Evolutionary conservation across 2,113 vertebrate species (phyloP), one percentile per base, ranked within the genome.

Genomic region (Odocoileus hemionus): DNA sequence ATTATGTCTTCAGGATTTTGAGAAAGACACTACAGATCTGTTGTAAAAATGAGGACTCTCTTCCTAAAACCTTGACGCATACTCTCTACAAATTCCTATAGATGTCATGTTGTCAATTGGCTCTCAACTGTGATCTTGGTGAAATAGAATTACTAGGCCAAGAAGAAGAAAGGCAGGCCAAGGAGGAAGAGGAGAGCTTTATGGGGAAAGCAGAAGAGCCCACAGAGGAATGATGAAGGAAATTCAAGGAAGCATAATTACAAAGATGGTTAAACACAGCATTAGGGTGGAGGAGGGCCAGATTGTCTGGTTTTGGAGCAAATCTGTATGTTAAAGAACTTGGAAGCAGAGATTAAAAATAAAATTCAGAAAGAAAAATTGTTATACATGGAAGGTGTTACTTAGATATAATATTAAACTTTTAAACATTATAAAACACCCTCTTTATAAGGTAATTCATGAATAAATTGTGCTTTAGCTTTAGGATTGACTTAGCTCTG

Each of bases 401-500:
- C 91, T 88, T 45, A 64, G 93, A 58, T 96, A 14, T 93, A 61
- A 79, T 2, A 39, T 70, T 89, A 97, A 86, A 96, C 54, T 98
- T 97, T 93, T 93, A 39, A 98, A 85, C 74, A 84, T 91, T 91
- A 70, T 55, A 57, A 98, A 98, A 92, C 86, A 94, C 54, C 30
- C 86, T 55, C 95, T 93, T 76, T 61, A 25, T 97, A 94, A 96
- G 97, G 91, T 86, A 92, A 96, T 64, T 86, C 89, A 43, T 55
- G 79, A 82, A 50, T 74, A 94, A 96, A 95, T 23, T 74, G 94
- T 86, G 95, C 36, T 84, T 95, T 95, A 94, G 97, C 45, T n/a
- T 97, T 97, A 55, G 80, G 96, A 76, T 97, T 96, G 78, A 80
- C 97, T 98, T 80, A 89, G 57, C 74, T 57, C n/a, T 89, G 74